These are phyloP conservation scores for Cladopsammia gracilis DNA, from an alignment of 64 coral and sea anemone species.

Conservation along the genomic window DNA sequence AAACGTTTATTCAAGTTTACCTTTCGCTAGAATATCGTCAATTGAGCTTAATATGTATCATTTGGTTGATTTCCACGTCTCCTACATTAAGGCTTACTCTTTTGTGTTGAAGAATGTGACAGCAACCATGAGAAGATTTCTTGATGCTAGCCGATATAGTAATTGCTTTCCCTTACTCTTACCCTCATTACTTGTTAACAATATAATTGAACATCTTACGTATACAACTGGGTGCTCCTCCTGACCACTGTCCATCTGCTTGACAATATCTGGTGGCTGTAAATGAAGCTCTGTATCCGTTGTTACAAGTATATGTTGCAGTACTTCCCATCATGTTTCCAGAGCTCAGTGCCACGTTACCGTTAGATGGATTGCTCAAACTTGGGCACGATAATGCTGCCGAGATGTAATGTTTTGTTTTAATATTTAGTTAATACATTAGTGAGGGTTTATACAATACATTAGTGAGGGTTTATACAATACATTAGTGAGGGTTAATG, in stretches of 20 bases:
- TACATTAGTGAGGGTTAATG: no score
- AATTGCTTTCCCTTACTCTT: no score
- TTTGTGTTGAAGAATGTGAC: no score
- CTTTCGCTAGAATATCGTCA: no score
- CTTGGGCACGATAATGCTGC: slow-evolving; percentile 48
- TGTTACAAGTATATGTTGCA: slow-evolving; percentile 61
- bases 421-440: not conserved
- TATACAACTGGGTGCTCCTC: slow-evolving; percentile 34
- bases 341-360: slow-evolving; percentile 11
- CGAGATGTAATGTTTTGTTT: not conserved
- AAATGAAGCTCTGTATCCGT: slow-evolving; percentile 20
- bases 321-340: slow-evolving; percentile 9
- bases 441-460: not conserved
- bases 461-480: no score
- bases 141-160: no score
- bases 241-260: slow-evolving; percentile 59
- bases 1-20: no score
- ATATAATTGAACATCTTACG: slow-evolving; percentile 23
- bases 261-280: slow-evolving; percentile 46
- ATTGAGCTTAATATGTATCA: no score
- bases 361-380: slow-evolving; percentile 20
- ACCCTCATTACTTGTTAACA: no score
- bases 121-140: no score
- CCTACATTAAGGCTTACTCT: no score
- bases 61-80: no score